A percentile compares a stretch with the other conserved stretches of the same genome.
Evolutionary conservation across 64 coral and sea anemone genomes (phyloP).

Genomic region (Exaiptasia diaphana): DNA sequence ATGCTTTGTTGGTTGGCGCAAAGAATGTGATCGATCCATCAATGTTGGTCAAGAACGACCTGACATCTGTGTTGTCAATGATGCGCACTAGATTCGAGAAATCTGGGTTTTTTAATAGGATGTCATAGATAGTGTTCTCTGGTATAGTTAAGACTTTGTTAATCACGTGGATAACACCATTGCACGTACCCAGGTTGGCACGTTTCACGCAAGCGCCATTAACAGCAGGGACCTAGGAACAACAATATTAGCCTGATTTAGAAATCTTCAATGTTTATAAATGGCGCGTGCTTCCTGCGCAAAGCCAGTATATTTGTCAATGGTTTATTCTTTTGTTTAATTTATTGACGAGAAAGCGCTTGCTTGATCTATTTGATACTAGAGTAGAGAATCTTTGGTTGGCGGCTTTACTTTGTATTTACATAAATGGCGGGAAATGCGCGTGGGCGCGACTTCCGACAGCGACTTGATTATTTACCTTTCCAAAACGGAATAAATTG

Average conservation of each 20-base stretch:
- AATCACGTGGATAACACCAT: constrained; percentile 63
- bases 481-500: constrained; percentile 54
- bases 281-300: background rate
- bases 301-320: background rate
- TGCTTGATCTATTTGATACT: too few species aligned
- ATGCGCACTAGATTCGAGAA: constrained; percentile 16
- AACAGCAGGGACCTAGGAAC: constrained; percentile 43
- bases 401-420: too few species aligned
- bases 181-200: constrained; percentile 47
- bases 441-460: too few species aligned
- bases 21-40: constrained; percentile 50
- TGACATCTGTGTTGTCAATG: constrained; percentile 28
- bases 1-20: constrained; percentile 40
- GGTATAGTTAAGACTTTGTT: constrained; percentile 38
- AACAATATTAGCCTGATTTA: background rate
- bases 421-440: too few species aligned
- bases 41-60: background rate
- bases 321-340: too few species aligned
- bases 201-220: constrained; percentile 41
- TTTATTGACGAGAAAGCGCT: too few species aligned
- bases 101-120: constrained; percentile 21
- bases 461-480: too few species aligned
- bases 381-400: too few species aligned
- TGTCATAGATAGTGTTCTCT: constrained; percentile 40
- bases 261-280: background rate